Base-by-base conservation (phyloP, 2,113 vertebrate genomes). In the Gyps fulvus region DNA sequence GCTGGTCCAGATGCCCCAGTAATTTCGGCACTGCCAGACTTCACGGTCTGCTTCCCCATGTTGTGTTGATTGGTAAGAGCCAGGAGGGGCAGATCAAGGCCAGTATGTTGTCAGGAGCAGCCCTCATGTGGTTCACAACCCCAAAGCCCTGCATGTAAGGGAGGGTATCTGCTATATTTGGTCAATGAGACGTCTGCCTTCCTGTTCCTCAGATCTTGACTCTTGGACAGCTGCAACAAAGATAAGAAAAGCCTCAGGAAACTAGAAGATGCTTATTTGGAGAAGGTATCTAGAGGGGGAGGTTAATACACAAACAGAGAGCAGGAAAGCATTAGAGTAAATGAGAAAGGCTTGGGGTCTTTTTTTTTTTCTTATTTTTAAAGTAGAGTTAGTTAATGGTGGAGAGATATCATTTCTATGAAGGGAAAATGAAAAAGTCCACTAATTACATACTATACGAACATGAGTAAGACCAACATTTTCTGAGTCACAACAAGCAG, bases 401-500 rank as follows among this genome's bases (percentile, higher is more conserved):
- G 50, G 49, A 89, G 83, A 70, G 69, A 87, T 84, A 95, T 19
- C 34, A 19, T 70, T 97, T 87, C 81, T 91, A 80, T 42, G 70
- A 85, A 74, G 89, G 4, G 36, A 94, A 93, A 97, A 97, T 92
- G 11, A 93, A 96, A 65, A 96, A 89, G 87, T 95, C 95, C 93
- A 93, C 73, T 95, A 97, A 97, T 96, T 97, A 89, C 77, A 89
- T 31, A 91, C 81, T 89, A 45, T 16, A 92, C 0, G 29, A 96
- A 89, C 71, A 89, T 95, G 89, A 97, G 87, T 76, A 96, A 97
- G 88, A 79, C 83, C 63, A 89, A 67, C 76, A 19, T 89, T 94
- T 96, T 97, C 95, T 97, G 95, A 96, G 97, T 96, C 96, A 97
- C 96, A 97, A 83, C 78, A 89, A 95, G 91, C 89, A 93, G 89